These are phyloP conservation scores for Threskiornis aethiopicus DNA, from an alignment of 2,797 vertebrate species.

Conservation along the genomic window DNA sequence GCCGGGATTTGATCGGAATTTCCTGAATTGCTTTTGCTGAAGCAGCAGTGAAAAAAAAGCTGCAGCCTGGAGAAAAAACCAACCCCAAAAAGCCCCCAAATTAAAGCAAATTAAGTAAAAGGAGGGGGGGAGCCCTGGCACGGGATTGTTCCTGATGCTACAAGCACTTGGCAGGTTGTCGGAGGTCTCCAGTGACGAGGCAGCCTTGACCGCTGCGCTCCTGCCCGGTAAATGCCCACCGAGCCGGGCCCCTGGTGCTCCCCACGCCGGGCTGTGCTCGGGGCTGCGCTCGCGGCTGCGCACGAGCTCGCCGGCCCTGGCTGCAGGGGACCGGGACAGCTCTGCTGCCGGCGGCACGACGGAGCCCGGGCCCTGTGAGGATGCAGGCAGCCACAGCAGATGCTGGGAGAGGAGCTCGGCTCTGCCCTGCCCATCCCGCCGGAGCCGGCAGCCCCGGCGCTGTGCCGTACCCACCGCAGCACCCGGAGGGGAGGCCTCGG, in stretches of 20 bases:
- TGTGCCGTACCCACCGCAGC: accelerated
- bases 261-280: background rate
- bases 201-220: background rate
- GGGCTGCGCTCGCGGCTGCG: background rate
- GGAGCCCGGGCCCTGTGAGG: background rate
- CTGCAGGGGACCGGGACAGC: background rate
- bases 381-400: background rate
- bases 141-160: background rate
- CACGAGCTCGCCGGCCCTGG: background rate
- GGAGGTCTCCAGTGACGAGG: background rate
- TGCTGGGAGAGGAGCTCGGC: background rate
- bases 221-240: background rate
- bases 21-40: slow-evolving; percentile 52
- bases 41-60: background rate
- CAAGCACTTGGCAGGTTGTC: background rate
- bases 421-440: background rate
- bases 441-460: accelerated
- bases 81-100: background rate
- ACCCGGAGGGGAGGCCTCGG: accelerated
- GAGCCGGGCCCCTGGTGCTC: background rate
- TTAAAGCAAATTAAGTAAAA: background rate
- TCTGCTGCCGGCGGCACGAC: accelerated
- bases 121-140: background rate
- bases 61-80: background rate
- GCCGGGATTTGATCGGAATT: slow-evolving; percentile 31